Conservation (phyloP, 2,797 vertebrate genomes). For the Sebastes kiyomatsui region DNA sequence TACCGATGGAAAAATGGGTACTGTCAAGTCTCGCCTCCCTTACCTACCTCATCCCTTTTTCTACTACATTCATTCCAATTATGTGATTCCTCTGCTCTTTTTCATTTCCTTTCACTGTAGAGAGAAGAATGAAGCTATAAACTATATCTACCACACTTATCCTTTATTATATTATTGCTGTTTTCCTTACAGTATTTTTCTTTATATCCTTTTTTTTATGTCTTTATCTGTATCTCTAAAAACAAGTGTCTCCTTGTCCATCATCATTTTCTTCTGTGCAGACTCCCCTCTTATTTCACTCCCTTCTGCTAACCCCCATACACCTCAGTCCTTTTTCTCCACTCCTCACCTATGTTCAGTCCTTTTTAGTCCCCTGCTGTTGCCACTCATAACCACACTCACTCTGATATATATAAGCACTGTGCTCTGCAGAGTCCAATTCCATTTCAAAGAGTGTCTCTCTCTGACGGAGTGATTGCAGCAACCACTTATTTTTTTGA, state of each 20-base stretch:
- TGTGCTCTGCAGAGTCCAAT: neutral
- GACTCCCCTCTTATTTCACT: neutral
- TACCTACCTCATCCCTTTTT: neutral
- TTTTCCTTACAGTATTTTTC: neutral
- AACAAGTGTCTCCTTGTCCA: neutral
- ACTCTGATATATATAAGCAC: neutral
- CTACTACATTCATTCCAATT: slow-evolving; percentile 1
- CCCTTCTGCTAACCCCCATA: neutral
- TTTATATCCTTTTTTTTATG: neutral
- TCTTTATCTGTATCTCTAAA: neutral
- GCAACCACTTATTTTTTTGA: neutral
- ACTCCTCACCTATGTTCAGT: neutral
- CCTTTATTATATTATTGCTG: slow-evolving; percentile 12
- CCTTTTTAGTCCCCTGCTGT: neutral
- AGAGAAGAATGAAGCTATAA: slow-evolving; percentile 23
- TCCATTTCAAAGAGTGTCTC: neutral
- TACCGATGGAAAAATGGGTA: neutral
- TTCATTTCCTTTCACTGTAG: neutral
- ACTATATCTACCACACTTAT: neutral
- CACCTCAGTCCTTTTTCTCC: neutral
- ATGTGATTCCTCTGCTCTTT: neutral
- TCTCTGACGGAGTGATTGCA: neutral
- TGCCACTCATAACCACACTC: neutral
- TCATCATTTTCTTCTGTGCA: neutral
- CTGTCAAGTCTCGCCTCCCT: neutral